Conservation (phyloP, 1,140 invertebrate genomes). For the Batillaria attramentaria region DNA sequence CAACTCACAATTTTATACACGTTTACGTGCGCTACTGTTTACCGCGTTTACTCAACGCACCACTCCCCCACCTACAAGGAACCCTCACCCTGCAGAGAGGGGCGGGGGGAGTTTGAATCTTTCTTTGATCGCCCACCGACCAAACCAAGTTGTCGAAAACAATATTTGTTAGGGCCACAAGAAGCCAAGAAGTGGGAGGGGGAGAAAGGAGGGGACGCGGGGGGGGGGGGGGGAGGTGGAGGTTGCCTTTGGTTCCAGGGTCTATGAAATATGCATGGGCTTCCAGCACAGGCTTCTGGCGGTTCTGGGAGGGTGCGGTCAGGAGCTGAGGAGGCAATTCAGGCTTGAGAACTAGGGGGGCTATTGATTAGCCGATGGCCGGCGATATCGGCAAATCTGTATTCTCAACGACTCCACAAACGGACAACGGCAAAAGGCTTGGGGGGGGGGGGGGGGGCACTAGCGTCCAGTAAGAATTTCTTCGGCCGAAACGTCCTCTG, state of each 20-base stretch:
- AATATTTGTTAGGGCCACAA: constrained; percentile 23
- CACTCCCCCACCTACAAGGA: no score
- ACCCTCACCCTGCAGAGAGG: no score
- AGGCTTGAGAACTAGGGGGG: no score
- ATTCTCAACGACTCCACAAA: not conserved
- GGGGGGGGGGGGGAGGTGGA: constrained; percentile 4
- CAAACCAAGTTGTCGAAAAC: not conserved
- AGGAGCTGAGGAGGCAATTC: no score
- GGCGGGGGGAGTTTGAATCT: no score
- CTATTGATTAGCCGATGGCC: not conserved
- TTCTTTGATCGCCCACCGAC: not conserved
- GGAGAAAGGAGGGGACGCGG: not conserved
- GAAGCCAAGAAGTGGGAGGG: not conserved
- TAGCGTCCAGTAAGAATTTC: not conserved
- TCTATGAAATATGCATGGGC: constrained; percentile 33
- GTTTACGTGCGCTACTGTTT: no score
- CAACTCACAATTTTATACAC: no score
- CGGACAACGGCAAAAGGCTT: not conserved
- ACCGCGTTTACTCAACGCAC: no score
- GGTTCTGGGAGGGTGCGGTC: not conserved
- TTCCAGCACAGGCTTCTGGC: not conserved
- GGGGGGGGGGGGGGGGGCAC: not conserved
- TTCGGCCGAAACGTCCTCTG: no score
- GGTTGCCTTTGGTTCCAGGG: not conserved
- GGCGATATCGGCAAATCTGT: not conserved